Percentiles rank a stretch among this genome's conserved stretches.
Conservation (phyloP, 2,113 vertebrate genomes). For the Sigmodon hispidus region DNA sequence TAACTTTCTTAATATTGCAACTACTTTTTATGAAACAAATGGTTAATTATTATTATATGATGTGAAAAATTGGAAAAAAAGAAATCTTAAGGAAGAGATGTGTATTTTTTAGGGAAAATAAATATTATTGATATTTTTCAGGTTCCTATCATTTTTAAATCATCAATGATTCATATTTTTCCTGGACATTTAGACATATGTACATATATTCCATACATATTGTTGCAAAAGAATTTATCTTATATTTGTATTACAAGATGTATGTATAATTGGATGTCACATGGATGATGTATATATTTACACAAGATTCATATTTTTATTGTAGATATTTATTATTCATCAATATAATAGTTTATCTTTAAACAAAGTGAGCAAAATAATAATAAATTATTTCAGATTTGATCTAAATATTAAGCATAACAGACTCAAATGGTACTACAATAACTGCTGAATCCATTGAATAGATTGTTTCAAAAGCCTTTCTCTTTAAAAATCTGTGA, state of each 20-base stretch:
- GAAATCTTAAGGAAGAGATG: not conserved
- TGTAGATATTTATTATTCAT: not conserved
- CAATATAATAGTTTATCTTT: not conserved
- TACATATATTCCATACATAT: not conserved
- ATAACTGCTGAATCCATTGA: not conserved
- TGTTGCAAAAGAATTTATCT: not conserved
- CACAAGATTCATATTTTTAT: not conserved
- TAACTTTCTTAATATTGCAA: conserved; percentile 26
- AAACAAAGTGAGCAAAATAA: not conserved
- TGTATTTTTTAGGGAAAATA: not conserved
- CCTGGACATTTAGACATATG: not conserved
- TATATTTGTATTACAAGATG: not conserved
- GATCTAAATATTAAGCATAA: not conserved
- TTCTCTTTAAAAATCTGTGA: not conserved
- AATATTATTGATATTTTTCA: not conserved
- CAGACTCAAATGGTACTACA: not conserved
- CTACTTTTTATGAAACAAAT: conserved; percentile 16
- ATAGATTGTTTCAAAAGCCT: not conserved
- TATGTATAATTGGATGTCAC: not conserved
- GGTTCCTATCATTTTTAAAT: not conserved
- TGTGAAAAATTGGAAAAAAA: not conserved
- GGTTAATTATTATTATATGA: not conserved
- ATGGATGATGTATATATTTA: not conserved
- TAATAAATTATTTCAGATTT: not conserved
- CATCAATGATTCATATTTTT: not conserved